Base-by-base conservation (phyloP, 2,888 invertebrate species). In the Stenotaenia linearis region DNA sequence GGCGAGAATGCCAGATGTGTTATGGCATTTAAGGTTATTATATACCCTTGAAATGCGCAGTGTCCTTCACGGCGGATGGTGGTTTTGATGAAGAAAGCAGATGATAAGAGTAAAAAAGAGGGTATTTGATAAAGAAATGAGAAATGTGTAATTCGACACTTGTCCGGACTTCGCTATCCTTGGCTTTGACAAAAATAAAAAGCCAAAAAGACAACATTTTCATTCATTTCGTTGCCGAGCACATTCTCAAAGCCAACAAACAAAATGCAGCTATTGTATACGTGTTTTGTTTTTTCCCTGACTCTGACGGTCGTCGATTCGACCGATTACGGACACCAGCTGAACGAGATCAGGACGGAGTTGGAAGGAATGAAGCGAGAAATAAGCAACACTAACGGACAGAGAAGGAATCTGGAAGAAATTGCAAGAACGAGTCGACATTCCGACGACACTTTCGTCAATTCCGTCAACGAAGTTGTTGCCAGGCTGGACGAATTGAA, bases 101-200 rank as follows among this genome's bases (percentile, higher is more conserved):
- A 61, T 61, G 61, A 61, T 61, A 61, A 61, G 28, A 1, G 7
- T 25, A 23, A 25, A 61, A 61, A 61, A 61, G 23, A 28, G 61
- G 28, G 28, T 25, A 7, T 45, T 45, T 45, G 18, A 45, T n/a
- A 45, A 45, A 45, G 18, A 45, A 45, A 45, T 5, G 15, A 45
- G 45, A 45, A 23, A 61, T 61, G 23, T 61, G 61, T 12, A 61
- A 61, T 25, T 25, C 12, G 61, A 61, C 28, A 23, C 61, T 23
- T 3, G 61, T 25, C 25, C 61, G 61, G 61, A 61, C 61, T 61
- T 61, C 61, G 61, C 61, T 61, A 61, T 61, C 61, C 61, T 61
- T 61, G 61, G 61, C 61, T 61, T 61, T 61, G 61, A 61, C 61
- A 61, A 61, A 6, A 61, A 10, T 1, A 61, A 61, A 61, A 61